Evolutionary conservation across 2,888 invertebrate species (phyloP), one percentile per base, ranked within the genome.

Genomic region (Heterodera filipjevi): DNA sequence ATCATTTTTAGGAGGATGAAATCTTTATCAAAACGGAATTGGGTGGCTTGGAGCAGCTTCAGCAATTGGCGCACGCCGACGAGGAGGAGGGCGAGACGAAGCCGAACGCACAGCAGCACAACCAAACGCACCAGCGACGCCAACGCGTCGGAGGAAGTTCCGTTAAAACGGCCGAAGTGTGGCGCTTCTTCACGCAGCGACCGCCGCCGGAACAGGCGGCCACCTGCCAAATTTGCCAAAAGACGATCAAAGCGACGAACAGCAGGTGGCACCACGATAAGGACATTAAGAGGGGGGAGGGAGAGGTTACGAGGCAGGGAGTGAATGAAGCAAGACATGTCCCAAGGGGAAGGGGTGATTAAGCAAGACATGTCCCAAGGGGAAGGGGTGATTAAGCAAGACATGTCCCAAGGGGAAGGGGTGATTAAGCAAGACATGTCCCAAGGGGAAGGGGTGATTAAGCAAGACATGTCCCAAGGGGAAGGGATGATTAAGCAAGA

Each of bases 181-280:
- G 87, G 87, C 79, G 83, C 33, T 87, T 84, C 77, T 87, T 87
- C 81, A 85, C 84, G 66, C 86, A 87, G 79, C 44, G 77, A 27
- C 79, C 82, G 33, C 80, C 84, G 53, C 87, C 87, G 3, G 87
- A 87, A 77, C 87, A 88, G 77, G 88, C 88, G 1, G 88, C 88
- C 66, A 86, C 86, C 33, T 88, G 88, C 72, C 66, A 53, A 30
- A 83, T 84, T n/a, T 88, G 88, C 76, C 76, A 84, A 46, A 88
- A 88, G 77, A 87, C 84, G 74, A 88, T 88, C 77, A 88, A 88
- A 77, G 88, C 88, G 12, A 88, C 88, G 2, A 88, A 88, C 76
- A 87, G 87, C 82, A 87, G 87, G 87, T 86, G 79, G 59, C 53
- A 53, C 53, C 19, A 53, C 3, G 27, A 79, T n/a, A n/a, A n/a